These are phyloP conservation scores for Sturmia bella DNA, from an alignment of 2,888 invertebrate genomes.

Conservation along the genomic window DNA sequence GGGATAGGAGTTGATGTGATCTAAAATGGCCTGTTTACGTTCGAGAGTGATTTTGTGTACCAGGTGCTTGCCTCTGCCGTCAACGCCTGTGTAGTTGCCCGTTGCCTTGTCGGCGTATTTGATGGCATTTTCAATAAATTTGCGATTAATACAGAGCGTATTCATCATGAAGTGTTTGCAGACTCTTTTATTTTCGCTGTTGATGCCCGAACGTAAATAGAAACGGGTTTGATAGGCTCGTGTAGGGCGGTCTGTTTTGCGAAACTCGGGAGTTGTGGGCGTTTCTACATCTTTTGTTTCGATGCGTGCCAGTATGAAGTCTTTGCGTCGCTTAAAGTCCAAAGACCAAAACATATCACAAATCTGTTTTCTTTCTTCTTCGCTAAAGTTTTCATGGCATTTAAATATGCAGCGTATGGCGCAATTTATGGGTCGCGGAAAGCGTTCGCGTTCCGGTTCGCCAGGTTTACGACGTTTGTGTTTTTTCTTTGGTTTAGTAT, in stretches of 20 bases:
- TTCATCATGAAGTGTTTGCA: slow-evolving; percentile 71
- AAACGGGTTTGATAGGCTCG: slow-evolving; percentile 71
- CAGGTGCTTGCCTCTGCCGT: slow-evolving; percentile 67
- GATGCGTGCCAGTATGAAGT: slow-evolving; percentile 71
- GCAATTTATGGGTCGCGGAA: slow-evolving; percentile 71
- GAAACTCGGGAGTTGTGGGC: slow-evolving; percentile 65
- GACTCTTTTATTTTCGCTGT: slow-evolving; percentile 71
- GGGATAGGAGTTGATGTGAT: slow-evolving; percentile 71
- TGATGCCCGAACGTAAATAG: slow-evolving; percentile 66
- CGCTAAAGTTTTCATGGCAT: slow-evolving; percentile 70
- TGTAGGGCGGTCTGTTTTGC: slow-evolving; percentile 69
- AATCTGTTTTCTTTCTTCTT: slow-evolving; percentile 70
- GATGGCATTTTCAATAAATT: slow-evolving; percentile 69
- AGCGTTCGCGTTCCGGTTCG: slow-evolving; percentile 62
- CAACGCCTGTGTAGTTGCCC: slow-evolving; percentile 70
- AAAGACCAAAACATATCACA: slow-evolving; percentile 72
- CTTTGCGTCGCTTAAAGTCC: slow-evolving; percentile 72
- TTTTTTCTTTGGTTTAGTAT: slow-evolving; percentile 50
- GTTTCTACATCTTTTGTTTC: slow-evolving; percentile 70
- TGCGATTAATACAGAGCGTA: slow-evolving; percentile 69
- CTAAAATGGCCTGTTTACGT: slow-evolving; percentile 62
- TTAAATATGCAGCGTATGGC: slow-evolving; percentile 69
- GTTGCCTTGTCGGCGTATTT: slow-evolving; percentile 70
- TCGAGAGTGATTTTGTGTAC: slow-evolving; percentile 69
- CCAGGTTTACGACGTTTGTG: slow-evolving; percentile 59